A percentile compares a stretch with the other conserved stretches of the same genome.
phyloP scores from a whole-genome alignment of 2,797 vertebrate genomes.

The Melanotaenia pygmaea region DNA sequence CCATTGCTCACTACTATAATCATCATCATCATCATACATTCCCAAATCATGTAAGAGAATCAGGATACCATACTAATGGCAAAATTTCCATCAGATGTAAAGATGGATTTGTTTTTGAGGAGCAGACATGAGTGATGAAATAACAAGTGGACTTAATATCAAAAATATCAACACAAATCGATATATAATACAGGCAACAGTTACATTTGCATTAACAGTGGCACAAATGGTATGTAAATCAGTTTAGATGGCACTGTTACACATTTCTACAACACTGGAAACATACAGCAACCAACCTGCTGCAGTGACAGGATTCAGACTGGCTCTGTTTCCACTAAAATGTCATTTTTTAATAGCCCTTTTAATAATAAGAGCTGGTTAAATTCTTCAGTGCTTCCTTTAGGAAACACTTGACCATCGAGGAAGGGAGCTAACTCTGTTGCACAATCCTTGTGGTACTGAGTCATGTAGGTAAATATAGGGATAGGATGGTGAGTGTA shows the following conservation, averaged over 20 bases:
- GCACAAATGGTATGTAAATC: neutral
- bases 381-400: neutral
- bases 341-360: too few relatives aligned
- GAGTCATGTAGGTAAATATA: neutral
- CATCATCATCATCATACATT: conserved; percentile 1
- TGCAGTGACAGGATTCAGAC: neutral
- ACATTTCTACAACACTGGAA: neutral
- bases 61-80: neutral
- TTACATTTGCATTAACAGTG: neutral
- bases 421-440: neutral
- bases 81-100: neutral
- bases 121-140: neutral
- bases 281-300: neutral
- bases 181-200: neutral
- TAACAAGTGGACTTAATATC: neutral
- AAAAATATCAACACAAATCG: neutral
- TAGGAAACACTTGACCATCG: neutral
- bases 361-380: neutral
- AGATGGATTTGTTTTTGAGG: neutral
- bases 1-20: neutral
- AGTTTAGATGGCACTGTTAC: neutral
- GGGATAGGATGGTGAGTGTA: neutral
- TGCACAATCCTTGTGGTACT: neutral
- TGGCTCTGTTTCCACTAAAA: neutral
- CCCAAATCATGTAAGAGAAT: conserved; percentile 12